Percentiles rank a stretch among this genome's conserved stretches.
Evolutionary conservation across 2,888 invertebrate species (phyloP).

Genomic region (Drosophila emarginata): DNA sequence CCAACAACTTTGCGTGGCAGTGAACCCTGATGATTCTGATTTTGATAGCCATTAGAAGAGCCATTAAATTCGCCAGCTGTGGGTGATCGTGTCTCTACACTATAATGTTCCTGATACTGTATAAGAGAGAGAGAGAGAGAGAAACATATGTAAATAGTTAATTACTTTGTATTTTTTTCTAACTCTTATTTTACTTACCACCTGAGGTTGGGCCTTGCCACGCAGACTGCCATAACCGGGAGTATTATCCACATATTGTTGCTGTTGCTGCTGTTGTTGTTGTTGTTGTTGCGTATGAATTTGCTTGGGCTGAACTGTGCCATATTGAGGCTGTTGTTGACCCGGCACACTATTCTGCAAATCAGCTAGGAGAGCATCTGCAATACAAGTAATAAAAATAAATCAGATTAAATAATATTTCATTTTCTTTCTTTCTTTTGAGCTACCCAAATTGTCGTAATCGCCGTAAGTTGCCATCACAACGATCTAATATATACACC

Average conservation of each 20-base stretch:
- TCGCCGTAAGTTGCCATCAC: constrained; percentile 78
- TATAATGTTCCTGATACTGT: constrained; percentile 81
- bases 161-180: not conserved
- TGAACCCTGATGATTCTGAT: constrained; percentile 76
- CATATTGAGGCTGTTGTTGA: constrained; percentile 81
- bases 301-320: constrained; percentile 55
- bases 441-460: constrained; percentile 79
- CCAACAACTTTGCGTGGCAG: constrained; percentile 62
- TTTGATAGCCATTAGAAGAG: constrained; percentile 74
- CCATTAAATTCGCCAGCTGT: constrained; percentile 60
- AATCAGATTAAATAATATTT: not conserved
- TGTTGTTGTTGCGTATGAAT: constrained; percentile 27
- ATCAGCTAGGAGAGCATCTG: constrained; percentile 97
- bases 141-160: not conserved
- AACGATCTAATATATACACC: constrained; percentile 11
- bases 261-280: constrained; percentile 53
- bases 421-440: not conserved
- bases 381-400: constrained; percentile 19
- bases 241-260: constrained; percentile 79
- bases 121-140: not conserved
- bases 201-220: constrained; percentile 85
- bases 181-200: constrained; percentile 84
- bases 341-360: constrained; percentile 96
- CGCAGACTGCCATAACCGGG: constrained; percentile 90
- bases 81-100: constrained; percentile 78